Base-by-base conservation (phyloP, 2,113 vertebrate genomes). In the Erythrolamprus reginae region DNA sequence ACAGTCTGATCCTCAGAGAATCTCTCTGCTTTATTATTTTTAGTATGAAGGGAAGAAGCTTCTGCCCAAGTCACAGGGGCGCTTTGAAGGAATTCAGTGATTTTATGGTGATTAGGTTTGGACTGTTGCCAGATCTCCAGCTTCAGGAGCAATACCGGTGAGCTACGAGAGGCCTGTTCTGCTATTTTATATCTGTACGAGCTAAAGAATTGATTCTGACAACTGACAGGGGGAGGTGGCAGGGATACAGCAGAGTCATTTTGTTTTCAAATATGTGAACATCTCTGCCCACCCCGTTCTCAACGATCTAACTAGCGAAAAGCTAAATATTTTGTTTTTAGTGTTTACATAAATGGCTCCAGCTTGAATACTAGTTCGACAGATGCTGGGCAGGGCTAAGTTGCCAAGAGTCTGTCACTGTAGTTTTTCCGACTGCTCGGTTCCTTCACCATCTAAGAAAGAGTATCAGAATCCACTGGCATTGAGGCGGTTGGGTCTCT, bases 41-140 rank as follows among this genome's bases (percentile, higher is more conserved):
- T 88, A 50, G 91, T 88, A 56, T 65, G 82, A 53, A 3, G 90
- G 53, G 91, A 48, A 0, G 21, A 7, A 87, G 33, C 86, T 95
- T 95, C 55, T 77, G 53, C 48, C 82, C 13, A 91, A 89, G 92
- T 48, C 45, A 61, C 65, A 52, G 52, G 1, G 87, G 77, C 90
- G 84, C 58, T 95, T 87, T 91, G 45, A 92, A 93, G 86, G 90
- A 92, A 87, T 51, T 23, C n/a, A 85, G 21, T 38, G 92, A 42
- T 21, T 53, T 21, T 50, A 1, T 92, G 38, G 77, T 86, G 45
- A 90, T 19, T 91, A 91, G 82, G 26, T 26, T 50, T 33, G 94
- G 53, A 38, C 47, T 65, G 45, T 19, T 91, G 91, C 47, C 90
- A 93, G 85, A 91, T 89, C 13, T 91, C 45, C 87, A 92, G 52